A percentile compares a stretch with the other conserved stretches of the same genome.
Evolutionary conservation across 1,140 invertebrate genomes (phyloP).

Genomic region (Drosophila takahashii): DNA sequence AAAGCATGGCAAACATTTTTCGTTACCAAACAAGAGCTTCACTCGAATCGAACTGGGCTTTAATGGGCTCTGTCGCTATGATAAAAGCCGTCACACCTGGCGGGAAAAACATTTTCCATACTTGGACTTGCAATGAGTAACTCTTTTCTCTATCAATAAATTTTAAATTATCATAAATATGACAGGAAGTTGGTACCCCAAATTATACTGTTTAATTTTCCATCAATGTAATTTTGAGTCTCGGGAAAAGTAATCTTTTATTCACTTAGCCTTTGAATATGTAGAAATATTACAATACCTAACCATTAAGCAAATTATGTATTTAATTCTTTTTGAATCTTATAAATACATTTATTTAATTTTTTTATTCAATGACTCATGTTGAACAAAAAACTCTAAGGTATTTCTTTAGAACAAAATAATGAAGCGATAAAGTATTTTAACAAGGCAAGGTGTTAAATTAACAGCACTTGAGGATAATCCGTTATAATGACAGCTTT

Average conservation of each 20-base stretch:
- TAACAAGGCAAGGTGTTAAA: slow-evolving; percentile 3
- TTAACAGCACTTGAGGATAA: slow-evolving; percentile 16
- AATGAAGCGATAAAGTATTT: neutral
- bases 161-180: slow-evolving; percentile 16
- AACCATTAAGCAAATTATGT: too few species aligned
- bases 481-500: slow-evolving; percentile 27
- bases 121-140: slow-evolving; percentile 14
- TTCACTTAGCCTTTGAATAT: neutral
- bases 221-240: neutral
- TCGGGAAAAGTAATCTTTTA: neutral
- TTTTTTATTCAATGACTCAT: neutral
- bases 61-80: slow-evolving; percentile 42
- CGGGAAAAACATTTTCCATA: slow-evolving; percentile 28
- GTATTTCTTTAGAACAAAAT: slow-evolving; percentile 1
- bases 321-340: too few species aligned
- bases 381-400: neutral
- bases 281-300: too few species aligned
- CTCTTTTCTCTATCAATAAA: slow-evolving; percentile 11
- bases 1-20: slow-evolving; percentile 33
- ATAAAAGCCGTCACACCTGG: slow-evolving; percentile 41
- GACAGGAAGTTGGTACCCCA: neutral
- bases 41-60: slow-evolving; percentile 20
- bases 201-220: slow-evolving; percentile 3
- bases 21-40: slow-evolving; percentile 44
- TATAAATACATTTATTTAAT: too few species aligned